Evolutionary conservation across 2,797 vertebrate genomes (phyloP), one percentile per base, ranked within the genome.

Genomic region (Emys orbicularis): DNA sequence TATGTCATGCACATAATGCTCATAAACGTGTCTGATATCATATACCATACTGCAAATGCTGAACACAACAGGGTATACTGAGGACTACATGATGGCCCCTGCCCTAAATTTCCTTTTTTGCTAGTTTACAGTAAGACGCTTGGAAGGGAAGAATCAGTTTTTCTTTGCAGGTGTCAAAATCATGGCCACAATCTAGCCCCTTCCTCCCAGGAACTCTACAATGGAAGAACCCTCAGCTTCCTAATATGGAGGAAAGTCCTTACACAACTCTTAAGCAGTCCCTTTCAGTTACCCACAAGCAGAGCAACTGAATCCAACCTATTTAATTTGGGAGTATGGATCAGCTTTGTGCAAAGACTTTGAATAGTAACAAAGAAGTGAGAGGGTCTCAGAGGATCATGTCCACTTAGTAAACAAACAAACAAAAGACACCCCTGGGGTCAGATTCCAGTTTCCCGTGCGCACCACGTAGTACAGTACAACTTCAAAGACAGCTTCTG

Each of bases 41-140:
- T 92, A 77, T 86, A 81, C 81, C 1, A 47, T 8, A 31, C 27
- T 47, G 1, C 50, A 87, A 76, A 91, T 2, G 10, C 79, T 81
- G 84, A 90, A 91, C 95, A 91, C 80, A 0, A 5, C 2, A 90
- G 90, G 8, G 89, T 88, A 56, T 12, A 72, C 49, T 92, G 79
- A 95, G 83, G 88, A 95, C 92, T 94, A 90, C 1, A 0, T 72
- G 81, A 53, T 47, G 96, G 88, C 91, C 94, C 84, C 96, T 95
- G 93, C 81, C 90, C 84, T 92, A 91, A 37, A 79, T 91, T 79
- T 59, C 13, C n/a, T 88, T 53, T 81, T 83, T 74, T n/a, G n/a
- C 44, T 18, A 0, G 0, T 65, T 88, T 59, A 90, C 9, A n/a
- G 52, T 54, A 90, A 85, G 8, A 53, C 82, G 18, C 15, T 76